Percentiles rank a stretch among this genome's conserved stretches.
phyloP scores from a whole-genome alignment of 2,797 vertebrate species.

The Spea hammondii region DNA sequence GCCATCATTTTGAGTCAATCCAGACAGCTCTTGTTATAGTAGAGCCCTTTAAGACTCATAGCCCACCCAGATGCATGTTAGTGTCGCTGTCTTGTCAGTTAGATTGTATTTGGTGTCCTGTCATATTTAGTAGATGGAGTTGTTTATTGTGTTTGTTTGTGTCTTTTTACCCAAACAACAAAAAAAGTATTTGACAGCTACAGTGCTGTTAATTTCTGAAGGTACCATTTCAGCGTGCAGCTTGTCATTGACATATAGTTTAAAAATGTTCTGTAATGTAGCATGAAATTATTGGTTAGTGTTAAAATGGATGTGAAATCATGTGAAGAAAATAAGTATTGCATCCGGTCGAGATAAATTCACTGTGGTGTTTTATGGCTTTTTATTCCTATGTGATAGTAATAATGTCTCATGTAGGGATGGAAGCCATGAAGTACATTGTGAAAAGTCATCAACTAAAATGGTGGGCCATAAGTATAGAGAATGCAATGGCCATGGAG shows the following conservation, averaged over 20 bases:
- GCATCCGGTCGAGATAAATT: conserved; percentile 82
- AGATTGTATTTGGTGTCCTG: conserved; percentile 68
- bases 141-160: conserved; percentile 68
- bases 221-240: conserved; percentile 70
- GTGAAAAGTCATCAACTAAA: conserved; percentile 87
- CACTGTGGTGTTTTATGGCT: conserved; percentile 99
- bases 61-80: conserved; percentile 72
- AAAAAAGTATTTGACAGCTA: conserved; percentile 66
- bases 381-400: conserved; percentile 99
- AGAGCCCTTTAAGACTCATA: conserved; percentile 43
- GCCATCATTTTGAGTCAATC: background rate
- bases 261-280: conserved; percentile 71
- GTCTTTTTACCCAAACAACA: conserved; percentile 61
- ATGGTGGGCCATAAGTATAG: conserved; percentile 75
- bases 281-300: conserved; percentile 77
- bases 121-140: conserved; percentile 69
- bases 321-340: conserved; percentile 80
- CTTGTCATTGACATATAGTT: conserved; percentile 72
- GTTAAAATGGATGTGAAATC: conserved; percentile 77
- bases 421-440: conserved; percentile 98
- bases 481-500: conserved; percentile 65
- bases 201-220: conserved; percentile 70
- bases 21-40: background rate
- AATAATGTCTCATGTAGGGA: conserved; percentile 96
- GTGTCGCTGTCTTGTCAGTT: conserved; percentile 63